phyloP scores from a whole-genome alignment of 2,113 vertebrate genomes.

The Bungarus multicinctus region DNA sequence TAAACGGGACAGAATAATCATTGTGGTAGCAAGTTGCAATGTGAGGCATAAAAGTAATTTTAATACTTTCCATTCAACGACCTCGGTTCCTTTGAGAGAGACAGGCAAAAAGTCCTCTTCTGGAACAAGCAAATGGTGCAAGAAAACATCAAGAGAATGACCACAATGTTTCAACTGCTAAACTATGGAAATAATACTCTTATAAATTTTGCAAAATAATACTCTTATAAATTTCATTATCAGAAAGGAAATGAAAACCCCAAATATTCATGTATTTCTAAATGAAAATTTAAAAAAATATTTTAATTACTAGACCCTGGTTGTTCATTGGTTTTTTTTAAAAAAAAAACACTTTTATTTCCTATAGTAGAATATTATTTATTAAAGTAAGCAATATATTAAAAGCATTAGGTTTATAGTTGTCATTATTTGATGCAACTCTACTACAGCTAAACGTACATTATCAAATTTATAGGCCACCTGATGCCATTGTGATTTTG shows the following conservation, averaged over 20 bases:
- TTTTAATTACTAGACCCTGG: not conserved
- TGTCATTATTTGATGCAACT: not conserved
- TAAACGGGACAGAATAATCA: not conserved
- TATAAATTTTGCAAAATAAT: not conserved
- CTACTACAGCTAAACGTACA: not conserved
- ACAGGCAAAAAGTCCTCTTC: not conserved
- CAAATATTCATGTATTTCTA: not conserved
- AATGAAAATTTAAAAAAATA: not conserved
- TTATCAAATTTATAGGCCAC: not conserved
- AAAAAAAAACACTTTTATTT: not conserved
- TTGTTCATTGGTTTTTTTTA: not conserved
- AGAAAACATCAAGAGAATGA: not conserved
- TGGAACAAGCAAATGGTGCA: not conserved
- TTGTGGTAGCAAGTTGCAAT: not conserved
- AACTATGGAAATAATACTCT: not conserved
- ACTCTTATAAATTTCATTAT: not conserved
- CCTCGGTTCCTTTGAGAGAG: not conserved
- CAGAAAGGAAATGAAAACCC: not conserved
- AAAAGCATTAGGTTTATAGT: not conserved
- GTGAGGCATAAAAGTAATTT: not conserved
- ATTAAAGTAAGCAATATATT: not conserved
- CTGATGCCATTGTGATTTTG: not conserved
- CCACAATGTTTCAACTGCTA: not conserved
- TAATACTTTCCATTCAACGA: not conserved
- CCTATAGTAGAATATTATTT: not conserved